Conservation (phyloP, 2,113 vertebrate genomes). For the Xenus cinereus region DNA sequence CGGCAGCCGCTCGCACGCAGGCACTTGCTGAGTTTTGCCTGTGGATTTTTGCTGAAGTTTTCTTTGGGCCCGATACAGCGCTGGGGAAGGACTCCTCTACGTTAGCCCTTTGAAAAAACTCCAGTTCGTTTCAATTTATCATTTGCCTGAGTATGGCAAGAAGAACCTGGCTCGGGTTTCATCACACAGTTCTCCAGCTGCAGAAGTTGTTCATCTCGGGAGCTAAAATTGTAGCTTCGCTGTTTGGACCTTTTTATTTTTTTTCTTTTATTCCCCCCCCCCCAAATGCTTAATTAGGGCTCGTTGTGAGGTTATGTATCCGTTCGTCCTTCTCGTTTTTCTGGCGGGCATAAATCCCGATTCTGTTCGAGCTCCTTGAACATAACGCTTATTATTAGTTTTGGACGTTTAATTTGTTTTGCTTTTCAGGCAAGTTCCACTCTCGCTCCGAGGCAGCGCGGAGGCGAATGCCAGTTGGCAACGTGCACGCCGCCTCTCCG, state of each 20-base stretch:
- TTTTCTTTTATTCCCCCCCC: not conserved
- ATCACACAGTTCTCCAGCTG: slow-evolving; percentile 13
- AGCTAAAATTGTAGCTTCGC: not conserved
- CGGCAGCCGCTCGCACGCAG: fast-evolving
- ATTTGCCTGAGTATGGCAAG: not conserved
- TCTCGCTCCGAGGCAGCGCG: slow-evolving; percentile 48
- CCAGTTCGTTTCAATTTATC: not conserved
- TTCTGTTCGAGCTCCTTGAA: slow-evolving; percentile 40
- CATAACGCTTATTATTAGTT: slow-evolving; percentile 48
- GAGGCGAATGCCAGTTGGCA: slow-evolving; percentile 58
- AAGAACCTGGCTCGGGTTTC: slow-evolving; percentile 23
- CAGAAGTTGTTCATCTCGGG: not conserved
- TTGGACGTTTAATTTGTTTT: slow-evolving; percentile 67
- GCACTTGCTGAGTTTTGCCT: not conserved
- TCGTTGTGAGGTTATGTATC: not conserved
- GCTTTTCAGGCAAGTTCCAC: slow-evolving; percentile 62
- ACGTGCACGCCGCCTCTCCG: fast-evolving
- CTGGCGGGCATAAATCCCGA: not conserved
- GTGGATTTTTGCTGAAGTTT: slow-evolving; percentile 44
- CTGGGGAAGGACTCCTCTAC: not conserved
- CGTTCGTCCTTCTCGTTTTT: slow-evolving; percentile 17
- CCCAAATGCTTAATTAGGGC: not conserved
- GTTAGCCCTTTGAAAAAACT: not conserved
- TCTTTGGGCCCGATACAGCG: not conserved
- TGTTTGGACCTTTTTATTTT: not conserved